A percentile compares a stretch with the other conserved stretches of the same genome.
Evolutionary conservation across 2,797 vertebrate species (phyloP).

Genomic region (Scyliorhinus canicula): DNA sequence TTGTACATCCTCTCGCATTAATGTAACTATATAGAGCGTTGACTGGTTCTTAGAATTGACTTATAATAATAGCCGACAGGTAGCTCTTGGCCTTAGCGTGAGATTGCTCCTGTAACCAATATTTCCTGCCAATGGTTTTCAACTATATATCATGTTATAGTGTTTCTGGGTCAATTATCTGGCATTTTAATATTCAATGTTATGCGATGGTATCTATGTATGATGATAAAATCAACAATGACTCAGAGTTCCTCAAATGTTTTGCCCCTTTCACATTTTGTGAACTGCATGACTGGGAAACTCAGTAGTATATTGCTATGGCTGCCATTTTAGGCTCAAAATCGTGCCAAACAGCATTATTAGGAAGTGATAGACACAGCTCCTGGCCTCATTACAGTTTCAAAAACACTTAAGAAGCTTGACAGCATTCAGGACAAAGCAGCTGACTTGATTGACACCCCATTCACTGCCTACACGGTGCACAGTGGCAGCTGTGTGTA

Average conservation of each 20-base stretch:
- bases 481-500: too few species aligned
- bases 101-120: background rate
- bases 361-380: too few species aligned
- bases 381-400: too few species aligned
- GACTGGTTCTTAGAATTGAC: conserved; percentile 12
- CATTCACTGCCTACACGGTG: too few species aligned
- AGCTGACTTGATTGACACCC: too few species aligned
- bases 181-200: background rate
- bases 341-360: too few species aligned
- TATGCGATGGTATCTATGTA: background rate
- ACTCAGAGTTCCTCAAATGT: background rate
- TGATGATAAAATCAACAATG: background rate
- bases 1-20: background rate
- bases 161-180: background rate
- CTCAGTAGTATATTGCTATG: background rate
- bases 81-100: background rate
- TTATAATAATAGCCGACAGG: background rate
- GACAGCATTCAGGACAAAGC: too few species aligned
- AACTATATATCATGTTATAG: background rate
- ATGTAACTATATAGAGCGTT: background rate
- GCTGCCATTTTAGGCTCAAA: background rate
- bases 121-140: background rate
- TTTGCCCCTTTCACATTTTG: background rate
- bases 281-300: background rate
- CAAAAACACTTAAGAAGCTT: too few species aligned